A percentile compares a stretch with the other conserved stretches of the same genome.
phyloP scores from a whole-genome alignment of 2,888 invertebrate species.

The Cistogaster globosa region DNA sequence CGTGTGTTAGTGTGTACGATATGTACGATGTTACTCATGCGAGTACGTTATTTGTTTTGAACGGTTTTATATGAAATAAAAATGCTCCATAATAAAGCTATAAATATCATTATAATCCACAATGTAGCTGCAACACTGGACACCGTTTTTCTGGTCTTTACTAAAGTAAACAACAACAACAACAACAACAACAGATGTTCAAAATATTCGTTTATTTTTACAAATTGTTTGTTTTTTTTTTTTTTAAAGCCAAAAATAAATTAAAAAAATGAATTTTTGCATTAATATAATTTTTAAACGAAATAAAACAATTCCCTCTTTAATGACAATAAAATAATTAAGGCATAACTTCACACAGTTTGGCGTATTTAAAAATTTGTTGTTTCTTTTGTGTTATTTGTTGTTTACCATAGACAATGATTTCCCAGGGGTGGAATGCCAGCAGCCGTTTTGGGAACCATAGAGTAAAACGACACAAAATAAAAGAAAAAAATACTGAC shows the following conservation, averaged over 20 bases:
- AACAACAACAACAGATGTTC: constrained; percentile 62
- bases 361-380: constrained; percentile 63
- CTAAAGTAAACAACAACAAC: constrained; percentile 60
- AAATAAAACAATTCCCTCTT: constrained; percentile 73
- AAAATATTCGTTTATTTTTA: constrained; percentile 41
- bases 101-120: constrained; percentile 68
- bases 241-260: constrained; percentile 67
- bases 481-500: constrained; percentile 56
- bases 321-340: constrained; percentile 73
- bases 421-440: constrained; percentile 71
- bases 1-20: background rate
- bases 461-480: constrained; percentile 60
- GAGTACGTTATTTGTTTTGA: background rate
- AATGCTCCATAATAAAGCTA: constrained; percentile 44
- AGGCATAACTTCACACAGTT: constrained; percentile 72
- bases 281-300: constrained; percentile 73
- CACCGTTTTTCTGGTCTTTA: constrained; percentile 11
- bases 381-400: constrained; percentile 44
- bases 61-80: constrained; percentile 30
- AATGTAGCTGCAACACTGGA: constrained; percentile 11
- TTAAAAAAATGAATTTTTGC: constrained; percentile 69
- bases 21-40: too few relatives aligned
- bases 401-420: constrained; percentile 72
- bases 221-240: constrained; percentile 52
- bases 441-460: constrained; percentile 71